Evolutionary conservation across 2,113 vertebrate species (phyloP), one percentile per base, ranked within the genome.

Genomic region (Coregonus clupeaformis): DNA sequence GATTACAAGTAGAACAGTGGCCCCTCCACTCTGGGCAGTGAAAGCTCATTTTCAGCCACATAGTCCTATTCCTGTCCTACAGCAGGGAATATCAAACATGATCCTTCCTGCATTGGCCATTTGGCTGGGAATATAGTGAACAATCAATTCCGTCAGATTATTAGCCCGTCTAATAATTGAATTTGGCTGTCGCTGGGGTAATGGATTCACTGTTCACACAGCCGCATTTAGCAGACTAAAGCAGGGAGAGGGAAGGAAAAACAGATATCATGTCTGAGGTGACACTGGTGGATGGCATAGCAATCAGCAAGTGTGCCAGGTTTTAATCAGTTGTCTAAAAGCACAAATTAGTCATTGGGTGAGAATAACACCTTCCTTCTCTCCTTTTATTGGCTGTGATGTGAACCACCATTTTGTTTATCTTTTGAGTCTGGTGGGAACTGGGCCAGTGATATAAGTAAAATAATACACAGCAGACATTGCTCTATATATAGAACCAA

Each of bases 131-230:
- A 83, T 75, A 82, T 82, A 82, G 82, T 74, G 86, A 89, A 90
- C 90, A 91, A 91, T 93, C 87, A 83, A 84, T 78, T 81, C 79
- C 68, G 82, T 71, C 47, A 84, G 87, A 92, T 91, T 91, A 91
- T 92, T 87, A 84, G 83, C 79, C 81, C 73, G 73, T 83, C 79
- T 86, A 70, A 74, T 91, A 92, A 92, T 91, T 88, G 89, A 92
- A 91, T 92, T 79, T 69, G 81, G 82, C 89, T 86, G 86, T 89
- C 75, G 72, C 87, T 73, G 71, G 30, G 77, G 88, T 88, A 87
- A 67, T 67, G 65, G 65, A 42, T 67, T 67, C 65, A 67, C 65
- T 67, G 65, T 27, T 67, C 65, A 32, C 65, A 67, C 29, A 67
- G 65, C 6, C 65, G 29, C 65, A 67, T 67, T 67, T 67, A 67